Base-by-base conservation (phyloP, 1,140 invertebrate genomes). In the Protaetia brevitarsis region DNA sequence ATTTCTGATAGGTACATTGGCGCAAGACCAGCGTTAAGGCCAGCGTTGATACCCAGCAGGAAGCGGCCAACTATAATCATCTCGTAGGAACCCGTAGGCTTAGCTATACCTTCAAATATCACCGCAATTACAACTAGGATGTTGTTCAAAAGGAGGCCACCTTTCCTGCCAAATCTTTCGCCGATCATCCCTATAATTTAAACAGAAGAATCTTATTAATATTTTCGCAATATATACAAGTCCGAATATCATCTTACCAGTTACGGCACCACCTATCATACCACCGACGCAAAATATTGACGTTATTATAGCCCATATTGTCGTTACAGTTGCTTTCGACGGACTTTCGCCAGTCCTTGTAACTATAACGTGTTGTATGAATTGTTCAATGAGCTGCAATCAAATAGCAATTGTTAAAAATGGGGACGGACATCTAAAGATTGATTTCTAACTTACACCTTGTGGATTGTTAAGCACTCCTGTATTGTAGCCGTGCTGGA, bases 401-500 rank as follows among this genome's bases (percentile, higher is more conserved):
- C 29, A 65, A 11, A 51, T n/a, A n/a, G n/a, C n/a, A n/a, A n/a
- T n/a, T n/a, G n/a, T n/a, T n/a, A n/a, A n/a, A n/a, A n/a, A n/a
- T n/a, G n/a, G n/a, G n/a, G n/a, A n/a, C n/a, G n/a, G n/a, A n/a
- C n/a, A n/a, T n/a, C n/a, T n/a, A n/a, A n/a, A n/a, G n/a, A n/a
- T n/a, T 34, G 31, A 34, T 6, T 34, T 34, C 4, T 16, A 1
- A 78, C 81, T 84, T 82, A 95, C 92, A 72, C 77, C 74, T 81
- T 90, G 86, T 11, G 94, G 91, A 30, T 92, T 87, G 76, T 96
- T 95, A 26, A 96, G 83, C 6, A 95, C 94, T 3, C 94, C 95
- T 2, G 91, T 95, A 75, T 96, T 95, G 82, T 95, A 97, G 19
- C 95, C 95, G 84, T 96, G 94, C 77, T 96, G 94, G 76, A 96